These are phyloP conservation scores for Lagria hirta DNA, from an alignment of 2,888 invertebrate genomes.

Conservation along the genomic window DNA sequence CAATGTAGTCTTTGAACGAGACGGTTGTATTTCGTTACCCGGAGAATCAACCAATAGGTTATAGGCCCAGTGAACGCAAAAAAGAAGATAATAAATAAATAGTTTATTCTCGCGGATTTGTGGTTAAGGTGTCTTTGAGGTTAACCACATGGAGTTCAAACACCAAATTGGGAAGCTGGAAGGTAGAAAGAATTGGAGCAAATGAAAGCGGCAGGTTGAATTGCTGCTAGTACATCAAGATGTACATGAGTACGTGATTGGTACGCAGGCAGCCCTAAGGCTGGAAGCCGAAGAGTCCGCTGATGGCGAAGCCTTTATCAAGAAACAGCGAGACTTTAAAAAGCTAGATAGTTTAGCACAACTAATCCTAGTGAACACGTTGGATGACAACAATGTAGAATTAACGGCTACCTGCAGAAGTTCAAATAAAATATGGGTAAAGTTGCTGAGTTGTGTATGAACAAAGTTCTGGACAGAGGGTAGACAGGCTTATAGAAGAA, in stretches of 20 bases:
- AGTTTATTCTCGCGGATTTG: too few relatives aligned
- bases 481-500: conserved; percentile 30
- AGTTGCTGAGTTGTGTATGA: conserved; percentile 24
- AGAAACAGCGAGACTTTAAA: not conserved
- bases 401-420: conserved; percentile 5
- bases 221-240: conserved; percentile 26
- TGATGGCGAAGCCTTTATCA: not conserved
- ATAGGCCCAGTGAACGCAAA: not conserved
- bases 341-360: conserved; percentile 17
- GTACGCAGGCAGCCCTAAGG: conserved; percentile 2
- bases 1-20: too few relatives aligned
- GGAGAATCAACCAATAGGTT: too few relatives aligned
- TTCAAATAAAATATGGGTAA: conserved; percentile 15
- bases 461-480: conserved; percentile 31
- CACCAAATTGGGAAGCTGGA: not conserved
- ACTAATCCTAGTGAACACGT: conserved; percentile 24
- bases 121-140: not conserved
- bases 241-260: conserved; percentile 22
- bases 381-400: conserved; percentile 12
- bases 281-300: conserved; percentile 7
- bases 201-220: conserved; percentile 25
- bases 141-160: conserved; percentile 1
- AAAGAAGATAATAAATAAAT: not conserved
- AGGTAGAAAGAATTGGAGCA: conserved; percentile 20
- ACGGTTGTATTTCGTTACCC: too few relatives aligned